phyloP scores from a whole-genome alignment of 2,888 invertebrate species.

The Hesperia comma region DNA sequence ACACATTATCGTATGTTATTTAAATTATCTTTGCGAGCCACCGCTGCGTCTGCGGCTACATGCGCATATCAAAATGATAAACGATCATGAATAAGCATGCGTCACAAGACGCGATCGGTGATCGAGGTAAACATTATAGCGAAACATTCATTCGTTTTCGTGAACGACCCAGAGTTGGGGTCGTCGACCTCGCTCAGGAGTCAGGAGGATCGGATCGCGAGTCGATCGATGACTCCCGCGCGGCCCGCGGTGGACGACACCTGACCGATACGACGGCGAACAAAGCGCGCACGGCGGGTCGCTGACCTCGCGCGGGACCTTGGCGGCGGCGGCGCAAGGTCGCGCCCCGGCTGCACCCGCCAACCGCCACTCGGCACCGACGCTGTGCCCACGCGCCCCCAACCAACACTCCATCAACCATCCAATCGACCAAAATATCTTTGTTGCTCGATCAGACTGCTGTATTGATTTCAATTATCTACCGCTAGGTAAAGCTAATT shows the following conservation, averaged over 20 bases:
- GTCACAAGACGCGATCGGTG: slow-evolving; percentile 13
- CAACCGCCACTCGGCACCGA: neutral
- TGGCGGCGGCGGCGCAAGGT: slow-evolving; percentile 65
- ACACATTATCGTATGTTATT: neutral
- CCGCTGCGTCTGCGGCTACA: slow-evolving; percentile 7
- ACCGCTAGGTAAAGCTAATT: too few relatives aligned
- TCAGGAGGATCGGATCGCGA: slow-evolving; percentile 25
- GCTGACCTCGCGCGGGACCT: slow-evolving; percentile 53
- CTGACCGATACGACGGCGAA: slow-evolving; percentile 23
- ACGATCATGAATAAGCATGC: slow-evolving; percentile 21
- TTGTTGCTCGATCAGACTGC: neutral
- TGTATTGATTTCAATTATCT: too few relatives aligned
- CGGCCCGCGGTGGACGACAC: slow-evolving; percentile 17
- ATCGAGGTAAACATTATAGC: slow-evolving; percentile 23
- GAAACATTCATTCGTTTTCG: slow-evolving; percentile 25
- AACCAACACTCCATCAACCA: too few relatives aligned
- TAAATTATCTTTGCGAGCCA: neutral
- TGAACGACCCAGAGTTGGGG: slow-evolving; percentile 27
- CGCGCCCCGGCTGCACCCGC: slow-evolving; percentile 43
- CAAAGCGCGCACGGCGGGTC: slow-evolving; percentile 45
- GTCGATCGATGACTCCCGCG: slow-evolving; percentile 91
- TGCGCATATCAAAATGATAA: slow-evolving; percentile 6
- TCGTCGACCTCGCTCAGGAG: slow-evolving; percentile 27
- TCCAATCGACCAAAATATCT: neutral
- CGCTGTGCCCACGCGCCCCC: neutral